A percentile compares a stretch with the other conserved stretches of the same genome.
Conservation (phyloP, 2,113 vertebrate genomes). For the Semnornis frantzii region DNA sequence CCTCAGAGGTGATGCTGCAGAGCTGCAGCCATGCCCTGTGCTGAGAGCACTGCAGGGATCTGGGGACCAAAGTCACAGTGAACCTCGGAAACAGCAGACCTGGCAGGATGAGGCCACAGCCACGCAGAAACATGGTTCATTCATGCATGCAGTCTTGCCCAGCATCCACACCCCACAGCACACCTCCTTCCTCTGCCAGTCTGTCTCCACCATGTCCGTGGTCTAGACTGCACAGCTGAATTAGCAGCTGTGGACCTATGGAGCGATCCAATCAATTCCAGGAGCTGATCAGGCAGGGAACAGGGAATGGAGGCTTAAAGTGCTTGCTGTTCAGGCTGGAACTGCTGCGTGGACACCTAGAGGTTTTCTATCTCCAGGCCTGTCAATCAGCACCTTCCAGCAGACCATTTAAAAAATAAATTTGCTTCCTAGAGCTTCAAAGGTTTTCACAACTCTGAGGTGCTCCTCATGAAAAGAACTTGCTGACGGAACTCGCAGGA, state of each 20-base stretch:
- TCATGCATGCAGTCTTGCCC: not conserved
- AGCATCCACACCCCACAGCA: not conserved
- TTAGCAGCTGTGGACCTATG: not conserved
- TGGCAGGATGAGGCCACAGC: not conserved
- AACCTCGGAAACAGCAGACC: not conserved
- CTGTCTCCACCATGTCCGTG: not conserved
- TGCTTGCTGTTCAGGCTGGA: not conserved
- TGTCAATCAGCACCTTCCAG: not conserved
- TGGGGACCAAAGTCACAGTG: not conserved
- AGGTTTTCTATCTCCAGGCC: not conserved
- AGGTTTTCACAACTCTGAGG: not conserved
- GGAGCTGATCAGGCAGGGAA: not conserved
- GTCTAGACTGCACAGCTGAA: not conserved
- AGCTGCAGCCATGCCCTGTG: not conserved
- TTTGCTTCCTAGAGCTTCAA: slow-evolving; percentile 27
- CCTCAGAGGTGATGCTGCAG: not conserved
- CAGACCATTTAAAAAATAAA: slow-evolving; percentile 27
- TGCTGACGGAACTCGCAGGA: not conserved
- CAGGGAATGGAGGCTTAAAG: not conserved
- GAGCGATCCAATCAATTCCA: not conserved
- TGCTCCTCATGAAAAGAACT: not conserved
- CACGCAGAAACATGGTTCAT: not conserved
- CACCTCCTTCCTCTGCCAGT: not conserved
- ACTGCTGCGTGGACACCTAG: not conserved
- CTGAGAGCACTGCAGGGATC: not conserved